phyloP scores from a whole-genome alignment of 2,888 invertebrate species.

The Agrotis puta region DNA sequence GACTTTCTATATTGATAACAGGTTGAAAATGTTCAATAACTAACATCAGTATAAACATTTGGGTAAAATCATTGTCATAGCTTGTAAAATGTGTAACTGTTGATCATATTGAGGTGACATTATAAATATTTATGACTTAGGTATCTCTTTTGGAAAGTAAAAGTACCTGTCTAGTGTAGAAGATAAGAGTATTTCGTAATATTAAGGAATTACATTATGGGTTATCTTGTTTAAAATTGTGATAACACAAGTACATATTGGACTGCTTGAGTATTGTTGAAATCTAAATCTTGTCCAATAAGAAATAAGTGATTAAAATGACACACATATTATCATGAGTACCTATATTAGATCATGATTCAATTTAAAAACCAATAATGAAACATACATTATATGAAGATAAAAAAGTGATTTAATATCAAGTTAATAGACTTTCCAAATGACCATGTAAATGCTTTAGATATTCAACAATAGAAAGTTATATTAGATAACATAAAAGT shows the following conservation, averaged over 20 bases:
- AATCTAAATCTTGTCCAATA: conserved; percentile 44
- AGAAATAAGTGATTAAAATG: conserved; percentile 32
- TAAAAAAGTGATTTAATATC: not conserved
- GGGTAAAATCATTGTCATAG: conserved; percentile 1
- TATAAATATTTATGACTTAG: conserved; percentile 46
- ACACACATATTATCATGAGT: conserved; percentile 12
- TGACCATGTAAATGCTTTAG: conserved; percentile 9
- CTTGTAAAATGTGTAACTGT: conserved; percentile 17
- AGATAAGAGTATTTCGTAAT: conserved; percentile 61
- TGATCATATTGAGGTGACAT: conserved; percentile 40
- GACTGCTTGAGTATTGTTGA: conserved; percentile 34
- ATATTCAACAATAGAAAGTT: conserved; percentile 34
- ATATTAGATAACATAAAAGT: conserved; percentile 15
- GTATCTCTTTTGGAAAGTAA: conserved; percentile 59
- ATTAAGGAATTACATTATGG: conserved; percentile 45
- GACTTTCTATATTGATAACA: conserved; percentile 52
- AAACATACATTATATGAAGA: not conserved
- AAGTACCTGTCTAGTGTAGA: conserved; percentile 45
- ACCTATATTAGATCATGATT: conserved; percentile 2
- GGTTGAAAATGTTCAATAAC: conserved; percentile 23
- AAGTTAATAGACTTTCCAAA: conserved; percentile 9
- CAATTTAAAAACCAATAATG: conserved; percentile 1
- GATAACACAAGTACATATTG: conserved; percentile 56
- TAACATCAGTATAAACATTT: conserved; percentile 22
- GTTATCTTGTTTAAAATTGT: conserved; percentile 61